phyloP scores from a whole-genome alignment of 2,888 invertebrate species.

The Tuberolachnus salignus region DNA sequence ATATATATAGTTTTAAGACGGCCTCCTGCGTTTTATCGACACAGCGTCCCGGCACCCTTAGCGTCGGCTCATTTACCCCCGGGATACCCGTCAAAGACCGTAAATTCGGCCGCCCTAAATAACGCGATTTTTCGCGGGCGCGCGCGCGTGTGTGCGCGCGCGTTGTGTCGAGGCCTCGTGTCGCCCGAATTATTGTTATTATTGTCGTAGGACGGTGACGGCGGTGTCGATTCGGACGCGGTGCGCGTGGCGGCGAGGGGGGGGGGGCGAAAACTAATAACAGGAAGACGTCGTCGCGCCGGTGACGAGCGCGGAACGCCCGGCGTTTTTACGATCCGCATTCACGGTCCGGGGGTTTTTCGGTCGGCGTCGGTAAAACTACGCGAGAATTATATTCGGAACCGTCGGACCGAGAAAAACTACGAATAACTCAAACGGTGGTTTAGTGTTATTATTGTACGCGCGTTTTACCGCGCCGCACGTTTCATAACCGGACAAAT shows the following conservation, averaged over 20 bases:
- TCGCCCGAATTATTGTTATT: slow-evolving; percentile 50
- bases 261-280: slow-evolving; percentile 50
- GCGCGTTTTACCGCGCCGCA: no score
- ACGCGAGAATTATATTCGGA: slow-evolving; percentile 20
- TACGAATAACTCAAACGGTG: slow-evolving; percentile 10
- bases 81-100: slow-evolving; percentile 25
- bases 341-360: slow-evolving; percentile 49
- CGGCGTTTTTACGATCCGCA: slow-evolving; percentile 45
- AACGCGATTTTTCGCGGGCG: not conserved
- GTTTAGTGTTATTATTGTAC: not conserved
- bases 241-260: not conserved
- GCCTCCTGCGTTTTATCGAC: slow-evolving; percentile 54
- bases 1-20: slow-evolving; percentile 26
- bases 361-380: slow-evolving; percentile 17
- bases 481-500: no score
- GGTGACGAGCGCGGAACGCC: slow-evolving; percentile 43
- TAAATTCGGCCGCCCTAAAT: slow-evolving; percentile 44
- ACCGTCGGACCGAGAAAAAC: slow-evolving; percentile 47
- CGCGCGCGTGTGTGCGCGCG: not conserved
- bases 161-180: slow-evolving; percentile 16
- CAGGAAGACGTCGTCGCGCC: slow-evolving; percentile 31
- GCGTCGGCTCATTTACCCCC: slow-evolving; percentile 53
- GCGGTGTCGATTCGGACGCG: not conserved
- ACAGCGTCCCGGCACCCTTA: slow-evolving; percentile 35
- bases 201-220: slow-evolving; percentile 1